Evolutionary conservation across 2,888 invertebrate species (phyloP).

Genomic region (Stenodera caucasica): DNA sequence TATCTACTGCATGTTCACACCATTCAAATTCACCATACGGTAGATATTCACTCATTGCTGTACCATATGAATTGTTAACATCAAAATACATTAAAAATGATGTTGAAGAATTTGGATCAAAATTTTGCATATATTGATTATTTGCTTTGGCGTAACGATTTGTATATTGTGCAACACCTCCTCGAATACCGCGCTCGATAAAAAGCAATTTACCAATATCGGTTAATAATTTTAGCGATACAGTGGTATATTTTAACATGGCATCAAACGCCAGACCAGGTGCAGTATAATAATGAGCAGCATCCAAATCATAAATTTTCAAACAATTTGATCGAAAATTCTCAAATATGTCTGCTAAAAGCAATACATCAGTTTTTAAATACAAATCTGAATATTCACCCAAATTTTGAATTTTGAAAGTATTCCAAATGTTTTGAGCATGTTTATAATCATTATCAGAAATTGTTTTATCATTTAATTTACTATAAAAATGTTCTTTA

Average conservation of each 20-base stretch:
- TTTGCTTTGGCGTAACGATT: background rate
- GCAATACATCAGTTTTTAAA: conserved; percentile 19
- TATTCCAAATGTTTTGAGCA: conserved; percentile 39
- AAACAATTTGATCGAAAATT: no score
- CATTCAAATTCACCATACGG: conserved; percentile 7
- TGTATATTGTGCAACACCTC: conserved; percentile 10
- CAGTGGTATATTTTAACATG: no score
- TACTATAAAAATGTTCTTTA: conserved; percentile 29
- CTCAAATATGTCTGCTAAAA: background rate
- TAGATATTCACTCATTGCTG: no score
- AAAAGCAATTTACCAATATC: no score
- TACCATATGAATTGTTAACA: conserved; percentile 14
- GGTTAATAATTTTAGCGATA: no score
- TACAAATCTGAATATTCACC: conserved; percentile 11
- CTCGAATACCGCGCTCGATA: no score
- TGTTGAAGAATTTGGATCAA: conserved; percentile 15
- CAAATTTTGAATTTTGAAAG: conserved; percentile 34
- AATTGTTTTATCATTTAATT: conserved; percentile 27
- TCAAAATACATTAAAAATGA: conserved; percentile 41
- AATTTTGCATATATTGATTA: no score
- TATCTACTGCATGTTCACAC: no score
- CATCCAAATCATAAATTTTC: no score
- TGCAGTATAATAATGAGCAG: no score
- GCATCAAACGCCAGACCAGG: no score
- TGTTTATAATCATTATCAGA: conserved; percentile 37